Percentiles rank a stretch among this genome's conserved stretches.
phyloP scores from a whole-genome alignment of 2,113 vertebrate species.

The Onychostoma macrolepis region DNA sequence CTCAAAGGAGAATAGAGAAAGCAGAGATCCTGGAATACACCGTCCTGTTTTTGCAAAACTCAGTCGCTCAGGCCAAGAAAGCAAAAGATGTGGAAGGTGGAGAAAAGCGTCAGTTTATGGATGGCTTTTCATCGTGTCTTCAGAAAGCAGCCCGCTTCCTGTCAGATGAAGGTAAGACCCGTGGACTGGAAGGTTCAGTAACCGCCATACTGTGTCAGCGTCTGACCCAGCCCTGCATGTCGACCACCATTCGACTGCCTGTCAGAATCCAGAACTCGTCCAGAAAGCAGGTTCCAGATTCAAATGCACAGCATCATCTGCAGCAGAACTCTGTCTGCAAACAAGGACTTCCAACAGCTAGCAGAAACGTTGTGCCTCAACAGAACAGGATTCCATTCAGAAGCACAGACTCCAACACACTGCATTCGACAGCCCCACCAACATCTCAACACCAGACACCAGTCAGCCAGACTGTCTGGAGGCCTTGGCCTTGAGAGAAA shows the following conservation, averaged over 20 bases:
- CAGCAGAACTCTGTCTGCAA: not conserved
- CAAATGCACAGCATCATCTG: not conserved
- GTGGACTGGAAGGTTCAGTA: slow-evolving; percentile 52
- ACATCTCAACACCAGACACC: not conserved
- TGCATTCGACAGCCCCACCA: not conserved
- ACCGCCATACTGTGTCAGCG: slow-evolving; percentile 19
- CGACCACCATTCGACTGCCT: not conserved
- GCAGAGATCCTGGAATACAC: slow-evolving; percentile 84
- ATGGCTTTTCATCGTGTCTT: slow-evolving; percentile 72
- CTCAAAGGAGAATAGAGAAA: slow-evolving; percentile 80
- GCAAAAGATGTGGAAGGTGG: slow-evolving; percentile 22
- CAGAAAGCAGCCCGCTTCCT: slow-evolving; percentile 67
- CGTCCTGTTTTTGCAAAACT: slow-evolving; percentile 66
- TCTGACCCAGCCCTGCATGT: not conserved
- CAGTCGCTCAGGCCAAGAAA: not conserved
- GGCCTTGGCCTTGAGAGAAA: slow-evolving; percentile 54
- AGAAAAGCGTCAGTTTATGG: slow-evolving; percentile 58
- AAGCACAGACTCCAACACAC: not conserved
- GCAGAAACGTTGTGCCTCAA: not conserved
- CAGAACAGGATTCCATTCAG: not conserved
- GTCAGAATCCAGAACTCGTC: not conserved
- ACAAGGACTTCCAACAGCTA: not conserved
- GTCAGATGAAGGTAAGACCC: slow-evolving; percentile 57
- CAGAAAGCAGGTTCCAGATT: not conserved
- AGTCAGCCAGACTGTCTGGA: slow-evolving; percentile 40